A percentile compares a stretch with the other conserved stretches of the same genome.
Conservation (phyloP, 2,888 invertebrate species). For the Steromphala cineraria region DNA sequence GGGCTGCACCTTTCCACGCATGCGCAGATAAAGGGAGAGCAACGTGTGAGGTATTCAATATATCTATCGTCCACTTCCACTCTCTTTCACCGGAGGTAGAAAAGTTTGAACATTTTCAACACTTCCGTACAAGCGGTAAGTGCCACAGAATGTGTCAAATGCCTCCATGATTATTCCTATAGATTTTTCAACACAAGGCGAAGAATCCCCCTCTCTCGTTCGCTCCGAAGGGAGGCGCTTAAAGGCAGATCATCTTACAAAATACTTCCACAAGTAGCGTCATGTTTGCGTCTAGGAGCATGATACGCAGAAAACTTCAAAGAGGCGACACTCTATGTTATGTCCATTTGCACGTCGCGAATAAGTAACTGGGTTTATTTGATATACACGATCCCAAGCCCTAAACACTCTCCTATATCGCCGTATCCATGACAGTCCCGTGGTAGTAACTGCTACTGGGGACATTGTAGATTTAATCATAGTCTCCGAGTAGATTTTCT, state of each 20-base stretch:
- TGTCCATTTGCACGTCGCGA: background rate
- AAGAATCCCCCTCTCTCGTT: background rate
- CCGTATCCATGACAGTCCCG: too few species aligned
- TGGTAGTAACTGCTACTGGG: too few species aligned
- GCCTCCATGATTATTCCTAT: background rate
- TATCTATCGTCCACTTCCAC: conserved; percentile 1
- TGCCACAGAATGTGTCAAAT: conserved; percentile 2
- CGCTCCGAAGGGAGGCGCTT: background rate
- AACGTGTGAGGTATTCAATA: background rate
- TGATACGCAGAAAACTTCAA: conserved; percentile 3
- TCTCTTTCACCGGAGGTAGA: background rate
- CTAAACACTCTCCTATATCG: too few species aligned
- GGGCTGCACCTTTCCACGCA: background rate
- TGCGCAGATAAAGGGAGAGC: background rate
- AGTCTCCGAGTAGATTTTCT: too few species aligned
- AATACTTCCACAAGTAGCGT: background rate
- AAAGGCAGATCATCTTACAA: background rate
- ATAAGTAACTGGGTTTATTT: background rate
- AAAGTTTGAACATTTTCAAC: background rate
- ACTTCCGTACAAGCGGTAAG: background rate
- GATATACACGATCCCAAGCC: background rate
- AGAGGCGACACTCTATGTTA: background rate
- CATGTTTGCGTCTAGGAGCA: background rate
- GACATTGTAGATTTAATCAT: too few species aligned
- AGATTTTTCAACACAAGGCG: background rate